These are phyloP conservation scores for Brachypodius melanocephalos DNA, from an alignment of 2,113 vertebrate genomes.

Conservation along the genomic window DNA sequence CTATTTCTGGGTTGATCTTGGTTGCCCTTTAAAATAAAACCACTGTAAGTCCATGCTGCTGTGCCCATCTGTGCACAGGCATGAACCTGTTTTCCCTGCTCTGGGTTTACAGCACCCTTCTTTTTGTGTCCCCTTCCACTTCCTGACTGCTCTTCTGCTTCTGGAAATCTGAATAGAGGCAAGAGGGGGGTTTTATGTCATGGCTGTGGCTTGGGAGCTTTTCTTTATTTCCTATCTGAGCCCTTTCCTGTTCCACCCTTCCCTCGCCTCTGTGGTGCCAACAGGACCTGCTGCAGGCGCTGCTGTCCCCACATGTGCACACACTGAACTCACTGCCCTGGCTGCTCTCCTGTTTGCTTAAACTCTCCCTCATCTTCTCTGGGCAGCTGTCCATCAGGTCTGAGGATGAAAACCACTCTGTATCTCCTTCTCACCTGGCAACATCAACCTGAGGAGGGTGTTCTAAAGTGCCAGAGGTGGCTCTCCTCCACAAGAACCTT, in stretches of 20 bases:
- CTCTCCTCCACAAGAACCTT: not conserved
- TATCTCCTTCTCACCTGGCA: not conserved
- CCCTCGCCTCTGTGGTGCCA: not conserved
- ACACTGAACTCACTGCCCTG: not conserved
- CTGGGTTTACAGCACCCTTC: not conserved
- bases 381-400: not conserved
- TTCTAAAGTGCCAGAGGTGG: not conserved
- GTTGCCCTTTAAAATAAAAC: not conserved
- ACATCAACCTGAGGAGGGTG: rapidly evolving
- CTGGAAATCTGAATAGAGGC: not conserved
- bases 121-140: not conserved
- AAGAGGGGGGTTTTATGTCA: not conserved
- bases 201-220: not conserved
- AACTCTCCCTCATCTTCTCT: not conserved
- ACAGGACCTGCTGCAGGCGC: rapidly evolving
- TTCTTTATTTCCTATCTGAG: not conserved
- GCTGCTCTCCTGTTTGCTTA: not conserved
- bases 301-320: rapidly evolving
- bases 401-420: not conserved
- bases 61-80: not conserved
- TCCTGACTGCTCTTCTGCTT: not conserved
- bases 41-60: not conserved
- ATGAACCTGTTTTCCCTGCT: not conserved
- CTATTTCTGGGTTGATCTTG: not conserved
- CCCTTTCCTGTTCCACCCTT: not conserved